Evolutionary conservation across 2,797 vertebrate species (phyloP), one percentile per base, ranked within the genome.

Genomic region (Odontamblyopus rebecca): DNA sequence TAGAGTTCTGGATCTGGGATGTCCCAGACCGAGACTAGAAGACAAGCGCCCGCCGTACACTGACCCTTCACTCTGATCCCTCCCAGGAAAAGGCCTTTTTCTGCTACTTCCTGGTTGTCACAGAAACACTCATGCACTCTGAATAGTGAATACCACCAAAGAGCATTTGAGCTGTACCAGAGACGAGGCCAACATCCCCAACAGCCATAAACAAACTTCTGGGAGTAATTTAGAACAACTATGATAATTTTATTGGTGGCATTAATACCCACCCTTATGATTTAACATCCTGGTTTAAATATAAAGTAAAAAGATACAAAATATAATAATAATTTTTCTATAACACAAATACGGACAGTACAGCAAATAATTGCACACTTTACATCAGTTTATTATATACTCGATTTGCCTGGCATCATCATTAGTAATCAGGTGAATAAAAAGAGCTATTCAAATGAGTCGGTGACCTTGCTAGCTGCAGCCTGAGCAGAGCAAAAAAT

Each of bases 101-200:
- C 83, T 61, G 84, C 79, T 86, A 86, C 81, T 85, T 88, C 79
- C 88, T 79, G 85, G 88, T 89, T 91, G 79, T 86, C 80, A 89
- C 82, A 88, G 90, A 84, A 91, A 91, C 88, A 35, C 57, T 59
- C 26, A 13, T 74, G 77, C 79, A 74, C 68, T 76, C 69, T 68
- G 70, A 79, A 83, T 81, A 77, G 67, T 68, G 80, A 89, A 86
- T 82, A 87, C 82, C 84, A 78, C 63, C 3, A 63, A 88, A 72
- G 69, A 78, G 71, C 72, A 67, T 64, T 72, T 69, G 26, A 48
- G 57, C 68, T 66, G 63, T 54, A 54, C 82, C 72, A 68, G 60
- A 72, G 60, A 69, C 57, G 72, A 63, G 57, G 74, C 78, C 73
- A 59, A 53, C 44, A 48, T 68, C 70, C 61, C 80, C 6, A 18